Conservation (phyloP, 2,113 vertebrate genomes). For the Phainopepla nitens region DNA sequence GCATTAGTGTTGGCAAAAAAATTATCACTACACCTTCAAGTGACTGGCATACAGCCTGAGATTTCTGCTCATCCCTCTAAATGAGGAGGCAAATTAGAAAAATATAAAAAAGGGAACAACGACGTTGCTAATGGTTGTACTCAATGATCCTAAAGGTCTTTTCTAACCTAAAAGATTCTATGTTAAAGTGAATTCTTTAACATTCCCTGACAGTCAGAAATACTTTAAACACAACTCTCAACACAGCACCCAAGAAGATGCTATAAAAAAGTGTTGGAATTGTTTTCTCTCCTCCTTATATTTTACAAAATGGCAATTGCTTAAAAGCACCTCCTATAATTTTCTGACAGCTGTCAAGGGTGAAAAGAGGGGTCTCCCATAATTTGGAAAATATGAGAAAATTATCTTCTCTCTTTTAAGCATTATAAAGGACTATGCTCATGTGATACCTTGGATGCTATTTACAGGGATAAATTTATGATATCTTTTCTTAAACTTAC, state of each 20-base stretch:
- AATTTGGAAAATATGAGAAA: background rate
- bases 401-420: background rate
- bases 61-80: background rate
- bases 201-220: slow-evolving; percentile 18
- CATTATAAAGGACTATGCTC: background rate
- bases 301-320: background rate
- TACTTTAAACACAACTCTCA: background rate
- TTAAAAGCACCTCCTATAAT: background rate
- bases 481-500: background rate
- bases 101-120: background rate
- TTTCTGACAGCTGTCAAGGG: background rate
- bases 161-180: background rate
- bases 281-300: background rate
- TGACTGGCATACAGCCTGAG: background rate
- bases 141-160: background rate
- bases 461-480: background rate
- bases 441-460: background rate
- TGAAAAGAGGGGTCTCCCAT: background rate
- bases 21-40: background rate
- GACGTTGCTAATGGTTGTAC: background rate
- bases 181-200: background rate
- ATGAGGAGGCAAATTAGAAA: background rate
- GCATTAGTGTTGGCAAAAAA: background rate
- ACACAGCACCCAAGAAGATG: background rate
- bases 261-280: background rate